phyloP scores from a whole-genome alignment of 2,888 invertebrate genomes.

The Trisateles emortualis region DNA sequence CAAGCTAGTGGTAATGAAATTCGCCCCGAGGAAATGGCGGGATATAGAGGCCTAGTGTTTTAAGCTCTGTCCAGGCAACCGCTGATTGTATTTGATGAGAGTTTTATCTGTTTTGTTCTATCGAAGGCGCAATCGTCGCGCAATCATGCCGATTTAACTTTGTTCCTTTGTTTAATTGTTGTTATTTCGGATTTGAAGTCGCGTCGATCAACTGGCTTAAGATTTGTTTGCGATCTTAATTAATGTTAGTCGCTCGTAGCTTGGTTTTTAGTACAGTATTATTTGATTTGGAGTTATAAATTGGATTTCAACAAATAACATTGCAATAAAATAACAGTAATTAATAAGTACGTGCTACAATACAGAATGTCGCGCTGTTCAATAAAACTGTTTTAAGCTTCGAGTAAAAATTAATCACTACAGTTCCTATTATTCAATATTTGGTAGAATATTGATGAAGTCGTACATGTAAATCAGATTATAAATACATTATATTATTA shows the following conservation, averaged over 20 bases:
- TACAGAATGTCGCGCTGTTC: conserved; percentile 1
- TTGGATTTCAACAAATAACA: conserved; percentile 5
- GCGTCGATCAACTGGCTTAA: conserved; percentile 48
- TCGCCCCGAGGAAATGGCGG: conserved; percentile 79
- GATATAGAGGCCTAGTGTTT: conserved; percentile 77
- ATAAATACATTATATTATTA: too few relatives aligned
- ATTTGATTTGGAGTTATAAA: conserved; percentile 16
- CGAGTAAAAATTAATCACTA: conserved; percentile 3
- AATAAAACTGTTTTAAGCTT: conserved; percentile 11
- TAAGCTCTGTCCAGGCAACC: conserved; percentile 81
- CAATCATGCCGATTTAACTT: conserved; percentile 73
- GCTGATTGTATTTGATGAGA: conserved; percentile 85
- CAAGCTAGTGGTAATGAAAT: conserved; percentile 85
- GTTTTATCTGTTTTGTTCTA: conserved; percentile 81
- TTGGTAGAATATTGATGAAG: conserved; percentile 1
- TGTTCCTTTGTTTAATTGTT: conserved; percentile 69
- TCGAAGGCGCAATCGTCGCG: conserved; percentile 64
- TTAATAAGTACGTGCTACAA: conserved; percentile 2
- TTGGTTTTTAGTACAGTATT: conserved; percentile 26
- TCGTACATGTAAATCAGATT: background rate
- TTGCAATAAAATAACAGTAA: conserved; percentile 15
- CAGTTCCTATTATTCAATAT: conserved; percentile 1
- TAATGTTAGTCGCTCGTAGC: conserved; percentile 30
- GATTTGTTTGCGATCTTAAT: conserved; percentile 49
- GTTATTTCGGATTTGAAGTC: conserved; percentile 62